Base-by-base conservation (phyloP, 2,888 invertebrate species). In the Diploptera punctata region DNA sequence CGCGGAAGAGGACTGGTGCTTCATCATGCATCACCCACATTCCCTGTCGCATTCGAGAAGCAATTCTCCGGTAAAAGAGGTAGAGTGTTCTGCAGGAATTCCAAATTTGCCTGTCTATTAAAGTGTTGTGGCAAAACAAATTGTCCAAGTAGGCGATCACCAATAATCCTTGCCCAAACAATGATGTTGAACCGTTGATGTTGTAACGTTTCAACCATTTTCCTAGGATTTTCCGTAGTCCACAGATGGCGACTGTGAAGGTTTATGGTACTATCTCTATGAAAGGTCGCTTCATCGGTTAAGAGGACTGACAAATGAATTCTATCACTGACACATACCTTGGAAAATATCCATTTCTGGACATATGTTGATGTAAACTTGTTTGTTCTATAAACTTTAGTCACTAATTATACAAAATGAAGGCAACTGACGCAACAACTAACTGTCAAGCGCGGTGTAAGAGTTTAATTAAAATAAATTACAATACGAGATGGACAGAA, bases 101-200 rank as follows among this genome's bases (percentile, higher is more conserved):
- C 38, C 38, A 38, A 13, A 38, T 38, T 9, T 13, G 38, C 13
- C 38, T 38, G 38, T 38, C 38, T 13, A 38, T 38, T 38, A 19
- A 13, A 10, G 5, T 2, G 13, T 9, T 7, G 21, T 54, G 21
- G 54, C 13, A 54, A 13, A 54, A 19, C 7, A 18, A 16, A 21
- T 54, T 38, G 38, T 2, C 54, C 24, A 54, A 54, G 54, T 54
- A 38, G 10, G 54, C 18, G 54, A 21, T 54, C 0, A 7, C 54
- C 54, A 38, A 38, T 38, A 38, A 38, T 38, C 33, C 61, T 24
- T 61, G 21, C 9, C 61, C 29, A 61, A 61, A 61, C 29, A 13
- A 3, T 61, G 31, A 26, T 19, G 61, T 29, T 61, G 61, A 24
- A 10, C 21, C 13, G 31, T 21, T 29, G 31, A 21, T 61, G 38